These are phyloP conservation scores for Andricus grossulariae DNA, from an alignment of 1,140 invertebrate genomes.

Conservation along the genomic window DNA sequence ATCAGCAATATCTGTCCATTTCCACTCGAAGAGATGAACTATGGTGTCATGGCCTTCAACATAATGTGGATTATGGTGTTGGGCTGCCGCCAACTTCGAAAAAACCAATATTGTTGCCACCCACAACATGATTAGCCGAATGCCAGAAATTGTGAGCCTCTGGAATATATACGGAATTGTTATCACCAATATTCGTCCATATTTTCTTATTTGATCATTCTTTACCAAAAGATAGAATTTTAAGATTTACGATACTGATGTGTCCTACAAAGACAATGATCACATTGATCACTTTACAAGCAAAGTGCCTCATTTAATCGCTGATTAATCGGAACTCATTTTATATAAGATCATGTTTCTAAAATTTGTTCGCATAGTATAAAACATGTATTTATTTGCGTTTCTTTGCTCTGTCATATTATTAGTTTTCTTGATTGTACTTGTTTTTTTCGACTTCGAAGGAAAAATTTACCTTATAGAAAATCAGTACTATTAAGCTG, in stretches of 20 bases:
- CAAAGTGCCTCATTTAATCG: no score
- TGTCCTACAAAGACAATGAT: no score
- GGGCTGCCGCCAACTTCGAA: background rate
- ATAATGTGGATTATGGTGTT: conserved; percentile 51
- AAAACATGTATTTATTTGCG: background rate
- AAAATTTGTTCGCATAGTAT: background rate
- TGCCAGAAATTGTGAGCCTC: background rate
- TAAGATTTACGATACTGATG: no score
- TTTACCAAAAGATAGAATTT: no score
- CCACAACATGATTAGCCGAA: background rate
- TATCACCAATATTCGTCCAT: background rate
- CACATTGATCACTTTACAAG: no score
- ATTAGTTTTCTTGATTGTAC: background rate
- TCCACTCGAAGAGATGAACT: conserved; percentile 82
- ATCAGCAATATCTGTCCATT: conserved; percentile 79
- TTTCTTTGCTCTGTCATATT: background rate
- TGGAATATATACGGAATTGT: background rate
- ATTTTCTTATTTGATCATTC: background rate
- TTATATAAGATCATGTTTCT: background rate
- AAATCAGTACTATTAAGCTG: background rate
- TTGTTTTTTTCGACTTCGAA: background rate
- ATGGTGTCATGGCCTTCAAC: conserved; percentile 61
- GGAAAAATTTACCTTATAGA: background rate
- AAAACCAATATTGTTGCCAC: background rate
- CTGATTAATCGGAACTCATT: background rate